These are phyloP conservation scores for Cichlasoma orientale DNA, from an alignment of 2,797 vertebrate genomes.

Conservation along the genomic window DNA sequence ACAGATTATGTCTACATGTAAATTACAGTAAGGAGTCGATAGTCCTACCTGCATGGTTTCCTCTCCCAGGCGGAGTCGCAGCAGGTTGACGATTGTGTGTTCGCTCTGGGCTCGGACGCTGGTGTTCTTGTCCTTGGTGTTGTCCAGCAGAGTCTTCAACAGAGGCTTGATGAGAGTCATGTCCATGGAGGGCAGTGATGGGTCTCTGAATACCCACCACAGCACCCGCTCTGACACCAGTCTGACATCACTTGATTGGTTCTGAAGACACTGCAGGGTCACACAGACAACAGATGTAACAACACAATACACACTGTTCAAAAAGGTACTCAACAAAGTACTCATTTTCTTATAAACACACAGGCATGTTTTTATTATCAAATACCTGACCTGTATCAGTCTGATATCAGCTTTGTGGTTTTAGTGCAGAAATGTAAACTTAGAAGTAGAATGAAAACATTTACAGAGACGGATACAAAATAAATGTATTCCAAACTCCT, in stretches of 20 bases:
- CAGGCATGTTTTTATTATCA: neutral
- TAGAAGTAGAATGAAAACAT: too few relatives aligned
- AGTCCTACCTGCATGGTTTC: slow-evolving; percentile 83
- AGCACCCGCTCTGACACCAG: slow-evolving; percentile 94
- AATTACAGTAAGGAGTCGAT: neutral
- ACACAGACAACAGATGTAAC: slow-evolving; percentile 8
- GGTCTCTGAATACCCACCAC: slow-evolving; percentile 95
- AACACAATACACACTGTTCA: neutral
- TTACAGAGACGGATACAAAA: neutral
- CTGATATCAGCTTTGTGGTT: neutral
- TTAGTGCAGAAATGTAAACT: neutral
- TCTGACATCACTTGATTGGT: slow-evolving; percentile 96
- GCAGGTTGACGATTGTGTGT: slow-evolving; percentile 92
- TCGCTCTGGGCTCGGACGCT: slow-evolving; percentile 95
- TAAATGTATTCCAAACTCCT: neutral
- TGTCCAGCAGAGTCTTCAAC: slow-evolving; percentile 95
- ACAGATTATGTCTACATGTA: neutral
- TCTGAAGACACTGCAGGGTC: slow-evolving; percentile 86
- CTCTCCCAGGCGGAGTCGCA: slow-evolving; percentile 90
- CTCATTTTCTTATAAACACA: neutral
- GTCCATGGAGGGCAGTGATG: slow-evolving; percentile 84
- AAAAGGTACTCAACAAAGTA: neutral
- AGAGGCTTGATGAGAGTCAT: slow-evolving; percentile 88
- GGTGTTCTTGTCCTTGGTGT: slow-evolving; percentile 99
- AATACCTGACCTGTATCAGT: neutral